phyloP scores from a whole-genome alignment of 2,888 invertebrate genomes.

The Eupithecia centaureata region DNA sequence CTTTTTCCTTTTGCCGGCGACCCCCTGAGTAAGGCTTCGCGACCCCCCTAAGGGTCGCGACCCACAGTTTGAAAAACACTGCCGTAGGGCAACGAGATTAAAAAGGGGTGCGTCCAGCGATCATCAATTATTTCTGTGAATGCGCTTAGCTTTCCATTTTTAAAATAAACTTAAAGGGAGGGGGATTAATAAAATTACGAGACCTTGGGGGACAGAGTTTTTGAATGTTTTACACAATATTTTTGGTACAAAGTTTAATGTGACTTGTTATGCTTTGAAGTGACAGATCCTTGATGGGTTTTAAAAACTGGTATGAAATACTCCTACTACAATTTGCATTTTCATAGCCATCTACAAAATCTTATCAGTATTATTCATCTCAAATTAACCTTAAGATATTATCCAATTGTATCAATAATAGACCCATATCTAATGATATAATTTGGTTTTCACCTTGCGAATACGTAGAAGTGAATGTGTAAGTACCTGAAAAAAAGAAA shows the following conservation, averaged over 20 bases:
- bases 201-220: slow-evolving; percentile 42
- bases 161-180: slow-evolving; percentile 73
- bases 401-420: not conserved
- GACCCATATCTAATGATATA: too few relatives aligned
- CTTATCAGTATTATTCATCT: not conserved
- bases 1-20: too few relatives aligned
- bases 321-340: not conserved
- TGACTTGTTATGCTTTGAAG: slow-evolving; percentile 8
- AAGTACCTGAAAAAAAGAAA: not conserved
- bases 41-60: too few relatives aligned
- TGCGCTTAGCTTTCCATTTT: slow-evolving; percentile 68
- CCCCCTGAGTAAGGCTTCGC: too few relatives aligned
- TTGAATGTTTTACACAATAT: slow-evolving; percentile 22
- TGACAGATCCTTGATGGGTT: not conserved
- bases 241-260: slow-evolving; percentile 19
- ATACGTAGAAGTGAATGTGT: not conserved
- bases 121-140: slow-evolving; percentile 78
- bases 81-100: slow-evolving; percentile 63
- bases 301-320: not conserved
- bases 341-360: not conserved
- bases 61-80: too few relatives aligned
- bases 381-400: not conserved
- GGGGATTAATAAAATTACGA: slow-evolving; percentile 73
- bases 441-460: not conserved
- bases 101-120: slow-evolving; percentile 66